These are phyloP conservation scores for Echinops telfairi DNA, from an alignment of 2,113 vertebrate species.

Conservation along the genomic window DNA sequence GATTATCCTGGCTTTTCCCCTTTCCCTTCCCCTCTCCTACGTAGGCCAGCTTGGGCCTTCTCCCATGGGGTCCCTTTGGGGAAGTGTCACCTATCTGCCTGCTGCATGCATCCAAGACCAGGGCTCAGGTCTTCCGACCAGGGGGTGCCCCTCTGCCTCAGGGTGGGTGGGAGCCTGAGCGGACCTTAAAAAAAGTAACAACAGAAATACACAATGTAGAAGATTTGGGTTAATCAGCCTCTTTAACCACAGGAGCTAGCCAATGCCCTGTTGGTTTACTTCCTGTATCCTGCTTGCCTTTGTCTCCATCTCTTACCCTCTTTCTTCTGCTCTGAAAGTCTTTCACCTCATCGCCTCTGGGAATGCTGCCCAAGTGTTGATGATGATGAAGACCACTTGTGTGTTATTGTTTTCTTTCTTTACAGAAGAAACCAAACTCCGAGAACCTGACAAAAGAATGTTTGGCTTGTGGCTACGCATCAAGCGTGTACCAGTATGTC, in stretches of 20 bases:
- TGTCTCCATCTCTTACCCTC: not conserved
- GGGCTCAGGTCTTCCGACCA: conserved; percentile 58
- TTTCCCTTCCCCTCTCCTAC: conserved; percentile 63
- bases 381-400: accelerated
- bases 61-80: not conserved
- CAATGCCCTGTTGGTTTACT: accelerated
- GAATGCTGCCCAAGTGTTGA: too few species aligned
- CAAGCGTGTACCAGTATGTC: not conserved
- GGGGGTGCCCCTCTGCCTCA: conserved; percentile 41
- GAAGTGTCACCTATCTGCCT: not conserved
- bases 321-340: not conserved
- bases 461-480: not conserved
- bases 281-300: not conserved
- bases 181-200: conserved; percentile 43
- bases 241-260: not conserved
- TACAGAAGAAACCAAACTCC: not conserved
- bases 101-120: conserved; percentile 61
- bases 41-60: conserved; percentile 60
- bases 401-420: not conserved
- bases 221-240: not conserved
- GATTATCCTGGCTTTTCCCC: conserved; percentile 69
- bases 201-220: not conserved
- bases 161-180: conserved; percentile 49
- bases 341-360: not conserved
- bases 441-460: not conserved